Base-by-base conservation (phyloP, 2,888 invertebrate species). In the Ornithoptera alexandrae region DNA sequence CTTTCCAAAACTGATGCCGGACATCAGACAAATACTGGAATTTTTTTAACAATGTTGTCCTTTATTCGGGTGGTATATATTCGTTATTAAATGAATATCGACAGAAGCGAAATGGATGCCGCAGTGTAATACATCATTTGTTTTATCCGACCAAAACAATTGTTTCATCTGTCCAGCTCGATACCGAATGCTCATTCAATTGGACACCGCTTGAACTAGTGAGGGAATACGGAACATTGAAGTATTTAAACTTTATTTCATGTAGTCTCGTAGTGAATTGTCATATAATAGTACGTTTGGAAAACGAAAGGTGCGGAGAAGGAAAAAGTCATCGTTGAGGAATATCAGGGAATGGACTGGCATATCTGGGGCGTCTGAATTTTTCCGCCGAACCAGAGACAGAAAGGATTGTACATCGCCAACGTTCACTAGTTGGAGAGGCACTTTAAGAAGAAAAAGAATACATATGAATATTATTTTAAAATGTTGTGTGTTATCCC, bases 101-200 rank as follows among this genome's bases (percentile, higher is more conserved):
- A 12, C 22, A 10, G 57, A 22, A 58, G 22, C 10, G 10, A 58
- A 58, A 58, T 58, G 57, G 2, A 58, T 22, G 12, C 57, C 57
- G 57, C 57, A 58, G 15, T 7, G 57, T 58, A 58, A 58, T 58
- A 58, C 22, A 58, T 58, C 57, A 58, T 58, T 58, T 58, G n/a
- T 58, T 58, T 58, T 58, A 58, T 58, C 57, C 57, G 57, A 22
- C 57, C 57, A 58, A 20, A 58, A 24, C 60, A 30, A 60, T 60
- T 36, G 60, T 36, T 60, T n/a, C 36, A n/a, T 39, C 53, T 7
- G 39, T n/a, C n/a, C n/a, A 6, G 6, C 30, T 17, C 36, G n/a
- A 60, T 36, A n/a, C n/a, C n/a, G 24, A n/a, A 18, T 18, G 60
- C n/a, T 60, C 30, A 39, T 60, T 60, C 60, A 36, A 60, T 60